Percentiles rank a stretch among this genome's conserved stretches.
These are phyloP conservation scores for Morphnarchus princeps DNA, from an alignment of 2,113 vertebrate species.

Conservation along the genomic window DNA sequence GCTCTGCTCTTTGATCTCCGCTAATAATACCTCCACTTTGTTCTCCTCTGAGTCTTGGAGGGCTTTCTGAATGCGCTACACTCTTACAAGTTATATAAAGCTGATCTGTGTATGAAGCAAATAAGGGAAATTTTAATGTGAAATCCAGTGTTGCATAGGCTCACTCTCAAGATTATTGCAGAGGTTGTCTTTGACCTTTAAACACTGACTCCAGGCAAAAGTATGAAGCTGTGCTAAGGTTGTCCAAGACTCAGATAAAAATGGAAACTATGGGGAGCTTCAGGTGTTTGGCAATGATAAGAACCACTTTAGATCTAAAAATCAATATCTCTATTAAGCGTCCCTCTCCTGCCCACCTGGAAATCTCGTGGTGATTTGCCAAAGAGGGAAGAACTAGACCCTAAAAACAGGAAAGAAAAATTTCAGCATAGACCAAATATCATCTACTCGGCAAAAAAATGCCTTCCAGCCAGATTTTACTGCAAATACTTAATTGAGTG, in stretches of 20 bases:
- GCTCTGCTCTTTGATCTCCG: background rate
- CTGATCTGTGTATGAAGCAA: background rate
- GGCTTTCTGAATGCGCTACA: background rate
- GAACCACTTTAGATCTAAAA: background rate
- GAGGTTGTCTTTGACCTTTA: background rate
- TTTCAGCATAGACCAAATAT: background rate
- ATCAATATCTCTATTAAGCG: background rate
- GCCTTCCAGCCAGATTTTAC: background rate
- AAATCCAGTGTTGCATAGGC: background rate
- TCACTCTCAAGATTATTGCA: background rate
- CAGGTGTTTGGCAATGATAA: background rate
- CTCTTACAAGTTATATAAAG: background rate
- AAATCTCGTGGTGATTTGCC: background rate
- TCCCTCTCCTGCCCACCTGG: background rate
- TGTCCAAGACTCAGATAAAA: background rate
- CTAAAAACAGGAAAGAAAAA: background rate
- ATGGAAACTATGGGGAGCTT: background rate
- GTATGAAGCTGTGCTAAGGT: background rate
- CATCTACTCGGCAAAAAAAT: background rate
- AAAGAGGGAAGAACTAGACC: background rate
- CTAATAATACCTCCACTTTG: slow-evolving; percentile 1
- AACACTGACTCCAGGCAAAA: background rate
- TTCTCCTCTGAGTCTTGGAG: background rate
- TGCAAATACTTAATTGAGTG: background rate
- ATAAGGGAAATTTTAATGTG: background rate